These are phyloP conservation scores for Holotrichia oblita DNA, from an alignment of 1,140 invertebrate genomes.

Conservation along the genomic window DNA sequence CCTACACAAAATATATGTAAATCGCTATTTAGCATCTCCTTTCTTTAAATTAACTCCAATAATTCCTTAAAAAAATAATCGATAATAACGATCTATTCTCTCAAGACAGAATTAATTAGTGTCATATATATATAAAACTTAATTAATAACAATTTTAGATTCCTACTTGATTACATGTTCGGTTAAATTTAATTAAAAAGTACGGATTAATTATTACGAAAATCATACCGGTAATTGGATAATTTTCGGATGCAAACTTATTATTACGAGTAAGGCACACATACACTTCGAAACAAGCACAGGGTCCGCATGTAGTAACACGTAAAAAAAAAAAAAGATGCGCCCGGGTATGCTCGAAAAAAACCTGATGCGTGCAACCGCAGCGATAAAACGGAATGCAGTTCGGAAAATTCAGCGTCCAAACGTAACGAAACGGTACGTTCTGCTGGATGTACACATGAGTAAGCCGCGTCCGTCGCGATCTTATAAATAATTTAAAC, in stretches of 20 bases:
- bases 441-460: background rate
- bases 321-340: background rate
- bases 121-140: background rate
- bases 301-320: background rate
- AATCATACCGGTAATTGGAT: constrained; percentile 8
- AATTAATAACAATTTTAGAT: background rate
- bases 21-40: too few relatives aligned
- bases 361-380: background rate
- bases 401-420: constrained; percentile 19
- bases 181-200: background rate
- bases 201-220: background rate
- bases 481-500: constrained; percentile 36
- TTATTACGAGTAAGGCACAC: background rate
- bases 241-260: background rate
- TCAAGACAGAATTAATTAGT: background rate
- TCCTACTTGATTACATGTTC: background rate
- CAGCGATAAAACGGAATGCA: constrained; percentile 20
- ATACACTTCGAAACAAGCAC: background rate
- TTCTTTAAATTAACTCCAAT: too few relatives aligned
- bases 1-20: too few relatives aligned
- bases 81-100: background rate
- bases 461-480: constrained; percentile 22
- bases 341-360: background rate
- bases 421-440: constrained; percentile 1
- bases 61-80: background rate